Evolutionary conservation across 2,797 vertebrate species (phyloP), one percentile per base, ranked within the genome.

Genomic region (Tolypeutes matacus): DNA sequence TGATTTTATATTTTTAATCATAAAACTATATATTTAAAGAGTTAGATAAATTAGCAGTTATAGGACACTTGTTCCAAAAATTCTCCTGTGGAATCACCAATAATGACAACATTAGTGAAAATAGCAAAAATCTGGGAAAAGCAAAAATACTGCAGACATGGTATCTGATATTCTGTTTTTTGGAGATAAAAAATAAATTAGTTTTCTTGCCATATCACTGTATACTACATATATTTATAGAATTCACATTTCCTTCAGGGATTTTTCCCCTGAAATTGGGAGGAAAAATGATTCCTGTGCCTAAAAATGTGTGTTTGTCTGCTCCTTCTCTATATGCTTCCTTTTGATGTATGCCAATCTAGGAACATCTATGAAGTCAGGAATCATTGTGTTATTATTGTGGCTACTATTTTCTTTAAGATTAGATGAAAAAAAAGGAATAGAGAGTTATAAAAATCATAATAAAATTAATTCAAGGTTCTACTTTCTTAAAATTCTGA

Each of bases 401-500:
- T 29, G 1, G 2, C 9, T 72, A 49, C 46, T 62, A 65, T 90
- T 9, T 20, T 2, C 8, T 58, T 6, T 36, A 86, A 70, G 23
- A 31, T 87, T 80, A 89, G 11, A 25, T 83, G 12, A 29, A 42
- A 76, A 42, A 76, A 84, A 87, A 39, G 27, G 0, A 72, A 70
- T 53, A 53, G 65, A 36, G 4, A 31, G 0, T 42, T 85, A 83
- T 72, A 34, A 42, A 94, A 93, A 36, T 49, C 25, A 72, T 76
- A 18, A 60, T 60, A 58, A 75, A 70, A 64, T 84, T 83, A 84
- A 53, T 2, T 14, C 56, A 4, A 67, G 2, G 15, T 86, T 78
- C 90, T 39, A 31, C 64, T 14, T 67, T 60, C 53, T 25, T 29
- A 95, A 93, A 90, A 73, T 64, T 93, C 12, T 76, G n/a, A 86